Conservation (phyloP, 2,797 vertebrate genomes). For the Sibirionetta formosa region DNA sequence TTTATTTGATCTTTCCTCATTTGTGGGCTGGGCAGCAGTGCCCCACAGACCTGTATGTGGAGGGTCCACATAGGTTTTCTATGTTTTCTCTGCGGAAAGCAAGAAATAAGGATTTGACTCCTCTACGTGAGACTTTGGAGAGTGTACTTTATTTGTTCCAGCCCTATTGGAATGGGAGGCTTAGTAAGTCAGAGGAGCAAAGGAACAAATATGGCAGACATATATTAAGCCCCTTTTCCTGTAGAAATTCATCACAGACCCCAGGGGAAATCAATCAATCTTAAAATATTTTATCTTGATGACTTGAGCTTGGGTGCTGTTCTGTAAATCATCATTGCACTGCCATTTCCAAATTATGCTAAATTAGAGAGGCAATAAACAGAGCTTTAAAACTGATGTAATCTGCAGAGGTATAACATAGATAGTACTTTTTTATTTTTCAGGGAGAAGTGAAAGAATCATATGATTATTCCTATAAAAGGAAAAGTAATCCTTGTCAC, state of each 20-base stretch:
- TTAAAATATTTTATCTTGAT: background rate
- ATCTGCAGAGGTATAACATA: background rate
- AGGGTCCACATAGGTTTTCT: conserved; percentile 22
- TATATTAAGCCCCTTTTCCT: background rate
- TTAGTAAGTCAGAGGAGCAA: background rate
- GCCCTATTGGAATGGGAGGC: background rate
- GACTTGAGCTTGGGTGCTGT: background rate
- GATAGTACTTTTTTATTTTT: background rate
- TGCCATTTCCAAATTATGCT: background rate
- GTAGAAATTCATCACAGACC: background rate
- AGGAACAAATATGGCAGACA: background rate
- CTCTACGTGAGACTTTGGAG: background rate
- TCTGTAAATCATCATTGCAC: background rate
- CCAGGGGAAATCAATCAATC: background rate
- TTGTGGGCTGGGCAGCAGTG: conserved; percentile 53
- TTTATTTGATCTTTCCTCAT: conserved; percentile 62
- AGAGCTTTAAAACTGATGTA: background rate
- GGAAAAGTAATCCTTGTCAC: background rate
- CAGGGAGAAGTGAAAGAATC: background rate
- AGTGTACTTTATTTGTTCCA: background rate
- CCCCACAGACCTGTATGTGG: conserved; percentile 34
- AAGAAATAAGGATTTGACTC: background rate
- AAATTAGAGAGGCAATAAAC: background rate
- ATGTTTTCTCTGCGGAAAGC: background rate
- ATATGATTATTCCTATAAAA: background rate